Evolutionary conservation across 2,797 vertebrate species (phyloP).

Genomic region (Orientallactaga sibirica): DNA sequence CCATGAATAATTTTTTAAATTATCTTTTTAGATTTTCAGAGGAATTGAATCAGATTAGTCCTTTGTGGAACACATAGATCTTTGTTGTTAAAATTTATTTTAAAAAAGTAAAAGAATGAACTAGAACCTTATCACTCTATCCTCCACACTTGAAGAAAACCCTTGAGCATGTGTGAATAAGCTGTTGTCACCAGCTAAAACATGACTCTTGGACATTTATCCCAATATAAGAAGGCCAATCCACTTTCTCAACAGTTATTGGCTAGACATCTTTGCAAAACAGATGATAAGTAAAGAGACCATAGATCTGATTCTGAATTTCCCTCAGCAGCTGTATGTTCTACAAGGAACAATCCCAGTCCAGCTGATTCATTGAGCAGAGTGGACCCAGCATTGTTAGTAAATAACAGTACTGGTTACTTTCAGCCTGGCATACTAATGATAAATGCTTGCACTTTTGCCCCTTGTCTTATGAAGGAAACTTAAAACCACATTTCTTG

Average conservation of each 20-base stretch:
- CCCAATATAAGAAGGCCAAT: background rate
- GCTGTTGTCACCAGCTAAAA: background rate
- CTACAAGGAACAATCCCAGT: background rate
- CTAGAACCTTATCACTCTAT: background rate
- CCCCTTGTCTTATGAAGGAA: background rate
- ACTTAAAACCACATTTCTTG: background rate
- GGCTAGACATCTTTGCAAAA: background rate
- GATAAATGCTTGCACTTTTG: background rate
- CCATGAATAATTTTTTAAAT: background rate
- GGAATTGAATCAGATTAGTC: background rate
- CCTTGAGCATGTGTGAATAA: background rate
- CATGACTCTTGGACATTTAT: background rate
- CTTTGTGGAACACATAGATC: background rate
- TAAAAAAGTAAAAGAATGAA: background rate
- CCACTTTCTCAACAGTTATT: background rate
- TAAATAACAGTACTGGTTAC: background rate
- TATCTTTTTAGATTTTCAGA: conserved; percentile 15
- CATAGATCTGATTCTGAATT: background rate
- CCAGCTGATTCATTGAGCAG: background rate
- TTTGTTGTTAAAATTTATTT: background rate
- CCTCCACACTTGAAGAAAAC: background rate
- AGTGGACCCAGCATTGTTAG: background rate
- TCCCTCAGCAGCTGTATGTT: background rate
- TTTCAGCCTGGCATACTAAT: accelerated
- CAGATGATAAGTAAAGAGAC: background rate